These are phyloP conservation scores for Andrena fulva DNA, from an alignment of 2,888 invertebrate species.

Conservation along the genomic window DNA sequence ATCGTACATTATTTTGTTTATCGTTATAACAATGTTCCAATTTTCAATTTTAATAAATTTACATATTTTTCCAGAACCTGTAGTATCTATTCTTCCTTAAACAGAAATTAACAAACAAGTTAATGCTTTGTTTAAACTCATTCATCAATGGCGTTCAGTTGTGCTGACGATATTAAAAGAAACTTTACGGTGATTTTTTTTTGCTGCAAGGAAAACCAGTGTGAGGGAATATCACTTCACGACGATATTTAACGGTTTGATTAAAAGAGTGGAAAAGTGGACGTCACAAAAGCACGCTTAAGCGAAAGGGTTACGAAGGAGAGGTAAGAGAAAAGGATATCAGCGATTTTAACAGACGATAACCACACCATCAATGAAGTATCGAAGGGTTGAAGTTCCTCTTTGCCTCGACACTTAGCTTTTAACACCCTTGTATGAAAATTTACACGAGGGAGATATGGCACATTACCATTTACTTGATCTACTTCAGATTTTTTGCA, in stretches of 20 bases:
- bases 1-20: too few relatives aligned
- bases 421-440: slow-evolving; percentile 22
- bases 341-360: slow-evolving; percentile 43
- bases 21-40: too few relatives aligned
- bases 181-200: background rate
- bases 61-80: too few relatives aligned
- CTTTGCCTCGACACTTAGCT: slow-evolving; percentile 20
- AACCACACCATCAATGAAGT: slow-evolving; percentile 41
- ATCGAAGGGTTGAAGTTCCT: slow-evolving; percentile 11
- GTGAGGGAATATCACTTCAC: background rate
- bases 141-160: background rate
- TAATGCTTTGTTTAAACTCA: background rate
- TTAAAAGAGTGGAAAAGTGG: slow-evolving; percentile 28
- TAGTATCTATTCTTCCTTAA: too few relatives aligned
- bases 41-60: too few relatives aligned
- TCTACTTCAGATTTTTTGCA: too few relatives aligned
- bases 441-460: background rate
- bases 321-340: slow-evolving; percentile 30
- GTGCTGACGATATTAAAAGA: background rate
- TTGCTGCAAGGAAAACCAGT: background rate
- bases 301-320: slow-evolving; percentile 2
- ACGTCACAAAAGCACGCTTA: slow-evolving; percentile 19
- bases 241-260: slow-evolving; percentile 49
- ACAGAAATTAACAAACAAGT: background rate
- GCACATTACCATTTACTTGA: background rate